Evolutionary conservation across 2,888 invertebrate genomes (phyloP).

Genomic region (Caenorhabditis sp.): DNA sequence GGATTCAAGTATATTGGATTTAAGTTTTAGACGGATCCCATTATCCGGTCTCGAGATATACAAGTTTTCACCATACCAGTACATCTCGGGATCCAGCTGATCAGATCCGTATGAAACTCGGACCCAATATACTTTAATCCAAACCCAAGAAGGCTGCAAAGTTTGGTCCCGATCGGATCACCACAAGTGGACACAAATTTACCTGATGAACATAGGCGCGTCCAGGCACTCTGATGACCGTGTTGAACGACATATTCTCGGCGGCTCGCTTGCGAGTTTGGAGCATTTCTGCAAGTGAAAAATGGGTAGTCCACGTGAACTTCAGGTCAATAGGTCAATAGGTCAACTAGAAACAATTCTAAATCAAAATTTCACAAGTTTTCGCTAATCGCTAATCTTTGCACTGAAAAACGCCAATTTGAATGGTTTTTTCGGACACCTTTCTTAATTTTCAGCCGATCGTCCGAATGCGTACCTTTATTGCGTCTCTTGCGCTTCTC

Average conservation of each 20-base stretch:
- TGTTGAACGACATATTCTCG: conserved; percentile 64
- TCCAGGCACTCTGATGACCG: conserved; percentile 56
- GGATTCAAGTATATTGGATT: too few relatives aligned
- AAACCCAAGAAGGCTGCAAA: too few relatives aligned
- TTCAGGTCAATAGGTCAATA: too few relatives aligned
- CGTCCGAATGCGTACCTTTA: conserved; percentile 80
- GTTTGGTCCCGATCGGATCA: too few relatives aligned
- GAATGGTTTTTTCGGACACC: background rate
- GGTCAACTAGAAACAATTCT: too few relatives aligned
- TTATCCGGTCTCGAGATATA: too few relatives aligned
- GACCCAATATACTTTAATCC: too few relatives aligned
- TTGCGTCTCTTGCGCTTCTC: conserved; percentile 83
- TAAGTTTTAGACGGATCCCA: background rate
- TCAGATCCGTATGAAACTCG: too few relatives aligned
- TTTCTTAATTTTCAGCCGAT: background rate
- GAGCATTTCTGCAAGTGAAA: conserved; percentile 45
- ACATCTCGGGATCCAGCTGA: too few relatives aligned
- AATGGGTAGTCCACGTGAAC: too few relatives aligned
- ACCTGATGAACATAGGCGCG: conserved; percentile 60
- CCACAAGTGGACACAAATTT: background rate
- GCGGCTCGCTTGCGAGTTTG: conserved; percentile 61
- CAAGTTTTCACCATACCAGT: too few relatives aligned
- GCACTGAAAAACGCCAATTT: background rate
- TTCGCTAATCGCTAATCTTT: too few relatives aligned
- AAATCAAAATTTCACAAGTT: background rate